Base-by-base conservation (phyloP, 1,140 invertebrate genomes). In the Phymastichus coffea region DNA sequence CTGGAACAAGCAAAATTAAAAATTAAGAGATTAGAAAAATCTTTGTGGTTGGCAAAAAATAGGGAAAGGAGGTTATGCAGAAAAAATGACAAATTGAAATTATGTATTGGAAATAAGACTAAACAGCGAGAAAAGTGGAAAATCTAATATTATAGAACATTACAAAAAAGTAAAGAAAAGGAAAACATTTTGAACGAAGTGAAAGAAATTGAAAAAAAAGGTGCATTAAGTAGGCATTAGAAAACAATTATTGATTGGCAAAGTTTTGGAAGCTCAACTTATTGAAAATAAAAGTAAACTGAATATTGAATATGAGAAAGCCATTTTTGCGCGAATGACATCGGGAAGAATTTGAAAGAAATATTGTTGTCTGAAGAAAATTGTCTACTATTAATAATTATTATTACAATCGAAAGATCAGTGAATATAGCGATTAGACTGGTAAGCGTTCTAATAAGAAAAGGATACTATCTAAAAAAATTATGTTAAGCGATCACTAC, bases 311-410 rank as follows among this genome's bases (percentile, higher is more conserved):
- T 10, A 47, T 22, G 41, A 33, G 23, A 44, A 58, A 28, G 37
- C 56, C 9, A 20, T 35, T 41, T 59, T 46, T 46, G 25, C 49
- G 22, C 40, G 35, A 53, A 28, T 53, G 20, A 14, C 38, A 47
- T 28, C 57, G 15, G 40, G 48, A 25, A 59, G 53, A 53, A 41
- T 46, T 23, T 9, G 52, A 8, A 47, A 28, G 9, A 47, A 47
- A 28, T 47, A 47, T 47, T 14, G 23, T 14, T 47, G 1, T 15
- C 8, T 26, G 25, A 47, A 47, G 1, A 26, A 15, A 47, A n/a
- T 15, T 15, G 15, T 28, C 44, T 28, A 26, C 7, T 15, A n/a
- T 47, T 26, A 12, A 14, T 14, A 47, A n/a, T 47, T 15, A 15
- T n/a, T 28, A 47, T 47, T 28, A 43, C 14, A 19, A 20, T 19